These are phyloP conservation scores for Apocrypta bakeri DNA, from an alignment of 1,140 invertebrate genomes.

Conservation along the genomic window DNA sequence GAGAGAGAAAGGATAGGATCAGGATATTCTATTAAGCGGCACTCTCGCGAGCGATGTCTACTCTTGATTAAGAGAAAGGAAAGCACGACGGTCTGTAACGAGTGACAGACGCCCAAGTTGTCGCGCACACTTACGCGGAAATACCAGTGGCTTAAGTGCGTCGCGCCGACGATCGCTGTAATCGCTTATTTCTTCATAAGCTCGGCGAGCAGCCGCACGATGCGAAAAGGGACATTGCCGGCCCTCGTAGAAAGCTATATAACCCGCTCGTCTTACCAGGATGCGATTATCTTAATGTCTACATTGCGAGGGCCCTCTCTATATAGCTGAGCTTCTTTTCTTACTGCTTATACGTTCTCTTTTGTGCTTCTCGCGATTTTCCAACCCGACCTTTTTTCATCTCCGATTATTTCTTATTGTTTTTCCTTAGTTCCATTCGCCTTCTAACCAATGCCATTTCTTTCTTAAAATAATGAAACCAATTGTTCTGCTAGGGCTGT, in stretches of 20 bases:
- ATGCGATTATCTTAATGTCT: slow-evolving; percentile 59
- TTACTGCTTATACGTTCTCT: not conserved
- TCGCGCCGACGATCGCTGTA: not conserved
- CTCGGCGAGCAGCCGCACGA: slow-evolving; percentile 12
- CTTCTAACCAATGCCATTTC: too few species aligned
- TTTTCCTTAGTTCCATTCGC: too few species aligned
- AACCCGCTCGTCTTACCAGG: slow-evolving; percentile 27
- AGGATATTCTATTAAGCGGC: too few species aligned
- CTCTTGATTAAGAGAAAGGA: too few species aligned
- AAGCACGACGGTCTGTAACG: too few species aligned
- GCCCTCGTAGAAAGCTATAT: too few species aligned
- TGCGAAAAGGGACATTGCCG: not conserved
- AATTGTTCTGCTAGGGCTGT: too few species aligned
- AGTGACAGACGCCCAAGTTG: not conserved
- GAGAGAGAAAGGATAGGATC: not conserved
- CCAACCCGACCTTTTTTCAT: not conserved
- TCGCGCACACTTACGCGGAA: not conserved
- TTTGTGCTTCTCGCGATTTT: not conserved
- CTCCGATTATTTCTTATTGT: too few species aligned
- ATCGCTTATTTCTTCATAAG: slow-evolving; percentile 27
- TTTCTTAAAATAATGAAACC: too few species aligned
- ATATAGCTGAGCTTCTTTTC: slow-evolving; percentile 25
- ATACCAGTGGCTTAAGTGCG: not conserved
- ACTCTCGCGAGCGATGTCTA: too few species aligned
- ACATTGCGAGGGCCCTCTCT: slow-evolving; percentile 45